Conservation (phyloP, 2,113 vertebrate genomes). For the Phaethon lepturus region DNA sequence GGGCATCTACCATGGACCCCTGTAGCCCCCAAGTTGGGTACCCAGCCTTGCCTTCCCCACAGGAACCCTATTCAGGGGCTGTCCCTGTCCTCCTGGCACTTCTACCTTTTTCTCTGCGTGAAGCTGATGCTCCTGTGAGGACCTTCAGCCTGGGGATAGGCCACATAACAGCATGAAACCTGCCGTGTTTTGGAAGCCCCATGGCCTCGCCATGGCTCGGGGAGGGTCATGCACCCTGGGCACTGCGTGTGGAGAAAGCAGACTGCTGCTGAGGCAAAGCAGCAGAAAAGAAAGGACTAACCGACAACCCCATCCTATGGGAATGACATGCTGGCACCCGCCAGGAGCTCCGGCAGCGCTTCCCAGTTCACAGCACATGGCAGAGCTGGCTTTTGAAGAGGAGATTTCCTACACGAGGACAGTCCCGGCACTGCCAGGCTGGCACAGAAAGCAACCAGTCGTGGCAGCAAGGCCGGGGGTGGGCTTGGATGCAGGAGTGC, state of each 20-base stretch:
- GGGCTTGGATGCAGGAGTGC: neutral
- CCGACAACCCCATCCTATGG: neutral
- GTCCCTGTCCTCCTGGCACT: neutral
- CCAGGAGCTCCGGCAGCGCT: neutral
- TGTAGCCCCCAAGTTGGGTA: neutral
- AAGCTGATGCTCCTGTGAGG: neutral
- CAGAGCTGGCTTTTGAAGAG: neutral
- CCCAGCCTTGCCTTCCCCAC: neutral
- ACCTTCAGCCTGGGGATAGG: neutral
- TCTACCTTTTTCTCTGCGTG: neutral
- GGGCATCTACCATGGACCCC: neutral
- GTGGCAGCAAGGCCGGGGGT: neutral
- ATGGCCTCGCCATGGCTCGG: fast-evolving
- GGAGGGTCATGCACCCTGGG: neutral
- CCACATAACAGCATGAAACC: neutral
- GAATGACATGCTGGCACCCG: neutral
- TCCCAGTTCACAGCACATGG: neutral
- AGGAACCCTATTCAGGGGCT: neutral
- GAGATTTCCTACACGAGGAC: fast-evolving
- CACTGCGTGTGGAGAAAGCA: neutral
- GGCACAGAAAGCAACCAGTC: fast-evolving
- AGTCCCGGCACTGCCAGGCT: neutral
- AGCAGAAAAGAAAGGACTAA: neutral
- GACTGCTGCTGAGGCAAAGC: neutral
- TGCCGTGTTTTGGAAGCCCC: neutral